Conservation (phyloP, 2,888 invertebrate species). For the Venustoraphidia nigricollis region DNA sequence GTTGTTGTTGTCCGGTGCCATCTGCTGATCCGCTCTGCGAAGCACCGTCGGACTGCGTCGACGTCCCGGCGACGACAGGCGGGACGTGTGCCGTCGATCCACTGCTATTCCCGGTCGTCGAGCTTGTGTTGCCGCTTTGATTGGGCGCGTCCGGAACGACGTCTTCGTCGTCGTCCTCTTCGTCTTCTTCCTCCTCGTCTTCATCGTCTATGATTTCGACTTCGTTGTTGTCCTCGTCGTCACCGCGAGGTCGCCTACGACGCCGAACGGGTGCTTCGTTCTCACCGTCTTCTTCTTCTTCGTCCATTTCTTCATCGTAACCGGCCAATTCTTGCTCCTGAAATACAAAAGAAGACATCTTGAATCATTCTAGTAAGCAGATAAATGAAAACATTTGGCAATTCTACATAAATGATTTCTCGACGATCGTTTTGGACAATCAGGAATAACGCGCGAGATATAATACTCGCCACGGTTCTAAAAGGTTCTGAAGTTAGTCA, state of each 20-base stretch:
- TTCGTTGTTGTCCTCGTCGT: conserved; percentile 43
- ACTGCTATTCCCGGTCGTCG: conserved; percentile 12
- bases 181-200: conserved; percentile 10
- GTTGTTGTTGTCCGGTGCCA: conserved; percentile 23
- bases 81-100: conserved; percentile 2
- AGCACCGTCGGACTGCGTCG: conserved; percentile 14
- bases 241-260: conserved; percentile 27
- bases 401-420: no score
- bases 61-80: neutral
- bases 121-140: conserved; percentile 18
- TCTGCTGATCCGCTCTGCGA: conserved; percentile 1
- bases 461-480: no score
- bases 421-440: no score
- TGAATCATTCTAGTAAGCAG: neutral
- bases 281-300: conserved; percentile 38
- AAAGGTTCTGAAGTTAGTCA: no score
- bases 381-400: no score
- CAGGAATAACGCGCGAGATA: no score
- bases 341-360: conserved; percentile 8
- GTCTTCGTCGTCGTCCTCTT: neutral
- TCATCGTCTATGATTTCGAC: conserved; percentile 33
- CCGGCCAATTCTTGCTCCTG: conserved; percentile 34
- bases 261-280: conserved; percentile 31
- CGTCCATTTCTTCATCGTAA: conserved; percentile 23
- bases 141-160: conserved; percentile 14